phyloP scores from a whole-genome alignment of 2,888 invertebrate genomes.

The Acronicta aceris region DNA sequence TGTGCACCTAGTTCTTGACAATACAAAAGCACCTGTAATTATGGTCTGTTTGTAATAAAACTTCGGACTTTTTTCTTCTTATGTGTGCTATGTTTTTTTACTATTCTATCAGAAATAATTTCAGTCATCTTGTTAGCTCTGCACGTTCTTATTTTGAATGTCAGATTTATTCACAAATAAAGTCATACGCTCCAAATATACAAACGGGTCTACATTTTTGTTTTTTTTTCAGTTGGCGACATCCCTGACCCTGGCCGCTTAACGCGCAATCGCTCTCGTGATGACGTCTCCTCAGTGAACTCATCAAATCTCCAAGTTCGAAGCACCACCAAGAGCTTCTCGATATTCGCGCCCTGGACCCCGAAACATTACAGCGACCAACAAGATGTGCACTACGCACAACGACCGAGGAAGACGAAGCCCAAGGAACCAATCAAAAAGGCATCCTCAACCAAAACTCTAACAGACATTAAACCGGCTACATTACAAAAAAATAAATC shows the following conservation, averaged over 20 bases:
- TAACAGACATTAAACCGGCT: constrained; percentile 70
- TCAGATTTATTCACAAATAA: no score
- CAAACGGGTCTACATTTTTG: not conserved
- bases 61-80: no score
- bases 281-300: constrained; percentile 92
- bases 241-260: constrained; percentile 93
- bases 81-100: no score
- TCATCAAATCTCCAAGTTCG: constrained; percentile 91
- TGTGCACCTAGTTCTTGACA: no score
- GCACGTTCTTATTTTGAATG: no score
- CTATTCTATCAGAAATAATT: no score
- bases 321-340: constrained; percentile 94
- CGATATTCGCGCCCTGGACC: constrained; percentile 95
- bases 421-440: constrained; percentile 80
- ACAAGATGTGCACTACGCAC: constrained; percentile 94
- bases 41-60: no score
- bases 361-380: constrained; percentile 93
- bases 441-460: constrained; percentile 81
- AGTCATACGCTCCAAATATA: not conserved
- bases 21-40: no score
- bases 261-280: constrained; percentile 91
- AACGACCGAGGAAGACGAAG: constrained; percentile 84
- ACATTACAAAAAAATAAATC: constrained; percentile 85
- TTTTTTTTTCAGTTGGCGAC: constrained; percentile 91
- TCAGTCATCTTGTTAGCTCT: no score